phyloP scores from a whole-genome alignment of 2,888 invertebrate genomes.

The Willowsia nigromaculata region DNA sequence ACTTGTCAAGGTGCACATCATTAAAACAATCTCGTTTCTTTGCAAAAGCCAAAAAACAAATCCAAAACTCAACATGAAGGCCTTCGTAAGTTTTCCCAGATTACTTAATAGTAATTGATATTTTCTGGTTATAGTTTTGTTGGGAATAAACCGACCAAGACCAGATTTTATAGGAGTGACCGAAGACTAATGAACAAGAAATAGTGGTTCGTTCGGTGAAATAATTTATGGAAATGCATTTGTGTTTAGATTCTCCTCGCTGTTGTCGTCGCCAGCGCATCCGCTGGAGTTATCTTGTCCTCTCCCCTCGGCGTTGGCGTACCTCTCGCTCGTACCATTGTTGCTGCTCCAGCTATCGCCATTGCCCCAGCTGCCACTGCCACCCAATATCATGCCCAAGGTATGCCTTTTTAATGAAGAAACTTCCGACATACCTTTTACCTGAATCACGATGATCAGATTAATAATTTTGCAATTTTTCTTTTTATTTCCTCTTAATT shows the following conservation, averaged over 20 bases:
- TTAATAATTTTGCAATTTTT: too few species aligned
- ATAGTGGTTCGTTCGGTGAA: neutral
- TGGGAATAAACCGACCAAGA: neutral
- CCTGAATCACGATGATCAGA: too few species aligned
- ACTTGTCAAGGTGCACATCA: slow-evolving; percentile 44
- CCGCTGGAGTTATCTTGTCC: slow-evolving; percentile 48
- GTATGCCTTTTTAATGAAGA: neutral
- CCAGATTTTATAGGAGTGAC: neutral
- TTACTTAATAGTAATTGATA: slow-evolving; percentile 11
- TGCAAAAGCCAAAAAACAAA: slow-evolving; percentile 35
- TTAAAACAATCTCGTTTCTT: slow-evolving; percentile 2
- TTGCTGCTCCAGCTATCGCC: slow-evolving; percentile 70
- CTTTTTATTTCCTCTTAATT: neutral
- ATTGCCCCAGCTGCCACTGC: slow-evolving; percentile 75
- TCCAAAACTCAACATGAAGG: slow-evolving; percentile 64
- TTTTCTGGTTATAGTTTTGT: slow-evolving; percentile 9
- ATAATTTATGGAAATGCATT: neutral
- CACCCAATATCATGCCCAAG: slow-evolving; percentile 83
- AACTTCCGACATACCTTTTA: neutral
- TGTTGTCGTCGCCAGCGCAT: slow-evolving; percentile 74
- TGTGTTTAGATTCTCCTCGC: slow-evolving; percentile 75
- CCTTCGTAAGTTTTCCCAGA: slow-evolving; percentile 64
- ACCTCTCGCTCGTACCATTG: slow-evolving; percentile 23
- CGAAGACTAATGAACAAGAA: neutral
- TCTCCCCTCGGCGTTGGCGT: slow-evolving; percentile 1